Conservation (phyloP, 2,888 invertebrate species). For the Amitus sp. region DNA sequence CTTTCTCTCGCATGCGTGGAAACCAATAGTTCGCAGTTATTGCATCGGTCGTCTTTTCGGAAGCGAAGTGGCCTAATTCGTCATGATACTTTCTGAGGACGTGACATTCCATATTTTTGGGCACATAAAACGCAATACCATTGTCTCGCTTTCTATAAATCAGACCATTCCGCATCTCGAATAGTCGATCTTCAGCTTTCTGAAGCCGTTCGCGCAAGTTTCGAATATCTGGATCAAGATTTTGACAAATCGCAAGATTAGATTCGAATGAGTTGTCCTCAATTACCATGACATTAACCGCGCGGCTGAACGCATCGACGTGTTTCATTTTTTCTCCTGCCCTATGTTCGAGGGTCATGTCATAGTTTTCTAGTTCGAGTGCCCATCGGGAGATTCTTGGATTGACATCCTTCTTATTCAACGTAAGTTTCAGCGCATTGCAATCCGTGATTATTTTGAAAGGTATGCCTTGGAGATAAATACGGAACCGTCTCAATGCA, state of each 20-base stretch:
- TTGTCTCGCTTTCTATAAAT: conserved; percentile 33
- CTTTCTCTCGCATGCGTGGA: conserved; percentile 54
- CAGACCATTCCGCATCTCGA: conserved; percentile 37
- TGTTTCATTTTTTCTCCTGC: conserved; percentile 32
- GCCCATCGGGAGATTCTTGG: conserved; percentile 39
- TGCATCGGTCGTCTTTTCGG: conserved; percentile 51
- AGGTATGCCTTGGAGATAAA: conserved; percentile 44
- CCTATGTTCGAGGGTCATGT: conserved; percentile 34
- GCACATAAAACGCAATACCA: conserved; percentile 34
- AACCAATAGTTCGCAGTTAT: conserved; percentile 61
- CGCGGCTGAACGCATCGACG: conserved; percentile 34
- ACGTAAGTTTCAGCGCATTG: conserved; percentile 39
- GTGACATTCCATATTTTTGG: conserved; percentile 33
- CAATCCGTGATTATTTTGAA: conserved; percentile 52
- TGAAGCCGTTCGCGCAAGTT: conserved; percentile 32
- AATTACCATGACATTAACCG: conserved; percentile 26
- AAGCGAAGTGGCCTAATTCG: conserved; percentile 57
- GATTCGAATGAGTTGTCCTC: conserved; percentile 29
- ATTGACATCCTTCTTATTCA: conserved; percentile 37
- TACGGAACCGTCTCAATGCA: conserved; percentile 45
- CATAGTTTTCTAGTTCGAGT: conserved; percentile 34
- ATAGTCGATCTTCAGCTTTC: conserved; percentile 26
- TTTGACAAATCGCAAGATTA: conserved; percentile 33
- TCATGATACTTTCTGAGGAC: conserved; percentile 57
- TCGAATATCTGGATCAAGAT: conserved; percentile 23